Evolutionary conservation across 2,888 invertebrate genomes (phyloP), one percentile per base, ranked within the genome.

Genomic region (Rhamnusium bicolor): DNA sequence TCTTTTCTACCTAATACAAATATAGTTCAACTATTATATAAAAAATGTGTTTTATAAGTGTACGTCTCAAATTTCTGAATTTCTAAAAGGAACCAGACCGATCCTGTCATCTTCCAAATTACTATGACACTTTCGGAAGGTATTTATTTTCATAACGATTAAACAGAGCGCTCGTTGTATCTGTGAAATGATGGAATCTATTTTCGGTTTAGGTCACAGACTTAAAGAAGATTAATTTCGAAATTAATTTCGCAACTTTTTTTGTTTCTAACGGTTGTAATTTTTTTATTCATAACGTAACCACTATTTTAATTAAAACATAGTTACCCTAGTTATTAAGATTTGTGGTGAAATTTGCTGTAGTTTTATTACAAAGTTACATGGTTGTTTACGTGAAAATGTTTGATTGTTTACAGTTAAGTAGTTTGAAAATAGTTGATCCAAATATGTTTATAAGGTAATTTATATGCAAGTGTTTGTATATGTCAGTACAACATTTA

Each of bases 161-260:
- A 14, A 24, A 54, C 24, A 14, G 24, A 54, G 24, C 54, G 14
- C 24, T 27, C 6, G 24, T 24, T 24, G 14, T 24, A 27, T 27
- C 14, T 14, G 54, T 54, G 27, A 58, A 58, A 40, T 46, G 19
- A 46, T 47, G 18, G n/a, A 21, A 46, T 63, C 63, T 63, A 63
- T 63, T 63, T 49, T 63, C 49, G 51, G 63, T 51, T 49, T 63
- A 14, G 63, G 63, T 63, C 63, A 63, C 49, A 63, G 49, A 29
- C 51, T 49, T 27, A 12, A 46, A 19, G 24, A 47, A 61, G 16
- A 51, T 19, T 51, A 40, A n/a, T n/a, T 40, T 40, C 40, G 40
- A 40, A 40, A 40, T 60, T 27, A 60, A 29, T 60, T 32, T 60
- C n/a, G 19, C 27, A 10, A 32, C 40, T 12, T 18, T 18, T 10